phyloP scores from a whole-genome alignment of 2,797 vertebrate genomes.

The Argya squamiceps region DNA sequence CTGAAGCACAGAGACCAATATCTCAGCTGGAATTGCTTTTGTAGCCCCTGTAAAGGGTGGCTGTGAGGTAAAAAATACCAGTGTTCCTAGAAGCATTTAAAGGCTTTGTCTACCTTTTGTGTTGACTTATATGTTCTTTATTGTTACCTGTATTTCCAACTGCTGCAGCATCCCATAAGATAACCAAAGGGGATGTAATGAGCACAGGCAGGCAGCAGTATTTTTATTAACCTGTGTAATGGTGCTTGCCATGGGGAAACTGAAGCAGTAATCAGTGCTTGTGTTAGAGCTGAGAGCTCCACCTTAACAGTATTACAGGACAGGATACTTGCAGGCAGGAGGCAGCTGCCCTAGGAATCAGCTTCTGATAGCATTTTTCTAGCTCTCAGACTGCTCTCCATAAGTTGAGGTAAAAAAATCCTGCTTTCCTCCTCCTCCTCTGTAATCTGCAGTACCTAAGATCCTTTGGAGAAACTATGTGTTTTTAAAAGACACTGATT shows the following conservation, averaged over 20 bases:
- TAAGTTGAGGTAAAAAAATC: neutral
- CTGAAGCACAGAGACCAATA: neutral
- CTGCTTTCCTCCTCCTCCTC: neutral
- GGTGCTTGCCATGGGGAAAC: neutral
- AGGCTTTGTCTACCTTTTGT: neutral
- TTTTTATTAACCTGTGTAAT: neutral
- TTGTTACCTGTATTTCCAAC: neutral
- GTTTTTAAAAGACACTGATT: neutral
- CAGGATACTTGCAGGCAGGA: neutral
- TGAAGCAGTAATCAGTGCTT: neutral
- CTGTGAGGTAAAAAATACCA: neutral
- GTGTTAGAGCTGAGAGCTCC: neutral
- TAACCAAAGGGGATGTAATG: neutral
- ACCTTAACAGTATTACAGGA: rapidly evolving
- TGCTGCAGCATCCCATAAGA: neutral
- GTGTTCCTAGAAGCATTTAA: neutral
- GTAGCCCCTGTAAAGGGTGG: neutral
- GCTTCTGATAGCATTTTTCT: neutral
- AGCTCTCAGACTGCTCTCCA: neutral
- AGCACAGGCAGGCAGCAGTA: neutral
- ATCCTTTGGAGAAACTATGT: neutral
- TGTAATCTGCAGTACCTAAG: neutral
- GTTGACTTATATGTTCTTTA: neutral
- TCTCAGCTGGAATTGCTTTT: neutral
- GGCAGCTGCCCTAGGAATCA: neutral